Evolutionary conservation across 2,113 vertebrate species (phyloP).

Genomic region (Corydoras maculifer): DNA sequence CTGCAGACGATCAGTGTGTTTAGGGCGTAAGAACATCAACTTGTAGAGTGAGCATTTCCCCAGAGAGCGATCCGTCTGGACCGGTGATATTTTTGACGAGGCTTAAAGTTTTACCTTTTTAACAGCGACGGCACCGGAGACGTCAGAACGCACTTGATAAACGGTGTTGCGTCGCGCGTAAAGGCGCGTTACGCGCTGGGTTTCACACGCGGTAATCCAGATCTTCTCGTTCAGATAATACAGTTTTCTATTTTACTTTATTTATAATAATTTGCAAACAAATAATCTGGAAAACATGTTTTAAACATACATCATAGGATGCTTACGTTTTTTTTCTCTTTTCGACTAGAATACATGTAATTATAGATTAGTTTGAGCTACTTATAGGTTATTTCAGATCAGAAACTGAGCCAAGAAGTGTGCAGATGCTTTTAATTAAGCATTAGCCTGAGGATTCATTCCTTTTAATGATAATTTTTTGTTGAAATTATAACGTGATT

Average conservation of each 20-base stretch:
- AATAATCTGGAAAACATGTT: too few species aligned
- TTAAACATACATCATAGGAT: too few species aligned
- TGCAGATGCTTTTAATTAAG: neutral
- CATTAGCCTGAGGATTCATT: too few species aligned
- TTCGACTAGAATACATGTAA: too few species aligned
- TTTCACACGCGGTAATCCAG: too few species aligned
- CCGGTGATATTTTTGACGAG: slow-evolving; percentile 9
- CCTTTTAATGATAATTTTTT: too few species aligned
- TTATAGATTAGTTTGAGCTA: too few species aligned
- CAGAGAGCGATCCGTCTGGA: slow-evolving; percentile 21
- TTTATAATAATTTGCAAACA: too few species aligned
- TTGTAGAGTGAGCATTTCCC: neutral
- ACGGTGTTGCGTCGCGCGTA: neutral
- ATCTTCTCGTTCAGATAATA: too few species aligned
- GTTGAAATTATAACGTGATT: too few species aligned
- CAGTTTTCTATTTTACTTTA: too few species aligned
- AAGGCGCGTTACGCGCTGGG: neutral
- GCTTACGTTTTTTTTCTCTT: too few species aligned
- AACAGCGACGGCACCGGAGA: slow-evolving; percentile 13
- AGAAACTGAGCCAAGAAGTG: neutral
- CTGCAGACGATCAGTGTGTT: slow-evolving; percentile 5
- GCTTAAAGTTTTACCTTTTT: slow-evolving; percentile 31
- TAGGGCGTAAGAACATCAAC: neutral
- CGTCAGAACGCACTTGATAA: slow-evolving; percentile 26
- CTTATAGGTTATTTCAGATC: neutral